A percentile compares a stretch with the other conserved stretches of the same genome.
These are phyloP conservation scores for Artemisiospiza belli DNA, from an alignment of 2,113 vertebrate species.

Conservation along the genomic window DNA sequence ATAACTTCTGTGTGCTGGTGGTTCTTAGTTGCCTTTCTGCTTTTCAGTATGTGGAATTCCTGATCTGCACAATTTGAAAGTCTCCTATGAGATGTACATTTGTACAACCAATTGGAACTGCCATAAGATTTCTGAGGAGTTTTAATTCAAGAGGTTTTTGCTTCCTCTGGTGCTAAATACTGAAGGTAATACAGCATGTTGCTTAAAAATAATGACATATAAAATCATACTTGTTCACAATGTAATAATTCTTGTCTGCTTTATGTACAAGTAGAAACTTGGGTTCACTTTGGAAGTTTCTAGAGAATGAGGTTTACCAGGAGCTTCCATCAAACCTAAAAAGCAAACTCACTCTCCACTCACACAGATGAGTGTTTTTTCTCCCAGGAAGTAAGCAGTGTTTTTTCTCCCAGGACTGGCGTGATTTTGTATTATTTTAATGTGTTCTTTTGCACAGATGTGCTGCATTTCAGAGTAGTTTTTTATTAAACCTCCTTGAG, in stretches of 20 bases:
- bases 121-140: neutral
- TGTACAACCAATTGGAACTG: neutral
- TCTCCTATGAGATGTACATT: neutral
- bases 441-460: neutral
- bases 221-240: neutral
- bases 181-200: neutral
- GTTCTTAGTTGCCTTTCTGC: neutral
- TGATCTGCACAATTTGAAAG: neutral
- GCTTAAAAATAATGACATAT: neutral
- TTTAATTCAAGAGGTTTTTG: neutral
- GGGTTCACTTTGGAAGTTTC: neutral
- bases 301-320: neutral
- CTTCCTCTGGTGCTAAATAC: neutral
- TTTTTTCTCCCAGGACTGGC: neutral
- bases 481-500: neutral
- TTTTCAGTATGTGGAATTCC: neutral
- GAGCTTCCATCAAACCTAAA: rapidly evolving
- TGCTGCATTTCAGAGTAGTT: neutral
- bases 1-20: neutral
- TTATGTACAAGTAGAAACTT: neutral
- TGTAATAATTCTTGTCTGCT: neutral
- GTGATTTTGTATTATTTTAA: neutral
- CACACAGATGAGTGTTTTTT: neutral
- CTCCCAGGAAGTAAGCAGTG: neutral
- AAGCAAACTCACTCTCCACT: neutral